A percentile compares a stretch with the other conserved stretches of the same genome.
These are phyloP conservation scores for Sarcophaga bullata DNA, from an alignment of 1,140 invertebrate genomes.

Conservation along the genomic window DNA sequence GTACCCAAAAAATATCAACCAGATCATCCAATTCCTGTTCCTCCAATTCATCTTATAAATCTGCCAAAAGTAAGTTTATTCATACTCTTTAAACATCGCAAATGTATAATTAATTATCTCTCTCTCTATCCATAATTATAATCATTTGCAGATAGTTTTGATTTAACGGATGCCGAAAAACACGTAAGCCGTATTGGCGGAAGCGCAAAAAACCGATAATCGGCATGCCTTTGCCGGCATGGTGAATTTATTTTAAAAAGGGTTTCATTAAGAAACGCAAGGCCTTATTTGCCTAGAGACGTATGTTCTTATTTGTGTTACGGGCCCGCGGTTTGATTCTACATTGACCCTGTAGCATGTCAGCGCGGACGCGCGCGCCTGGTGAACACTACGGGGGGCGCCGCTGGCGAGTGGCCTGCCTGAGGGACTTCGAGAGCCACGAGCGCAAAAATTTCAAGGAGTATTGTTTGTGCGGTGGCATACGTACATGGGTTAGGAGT, in stretches of 20 bases:
- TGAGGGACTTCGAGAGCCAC: too few relatives aligned
- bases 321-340: slow-evolving; percentile 95
- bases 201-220: slow-evolving; percentile 78
- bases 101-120: slow-evolving; percentile 12
- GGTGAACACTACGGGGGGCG: too few relatives aligned
- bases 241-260: slow-evolving; percentile 94
- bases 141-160: slow-evolving; percentile 54
- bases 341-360: slow-evolving; percentile 95
- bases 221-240: slow-evolving; percentile 87
- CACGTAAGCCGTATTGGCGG: slow-evolving; percentile 70
- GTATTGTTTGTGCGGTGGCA: too few relatives aligned
- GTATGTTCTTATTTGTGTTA: slow-evolving; percentile 97
- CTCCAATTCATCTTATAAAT: background rate
- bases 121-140: background rate
- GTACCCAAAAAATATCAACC: too few relatives aligned
- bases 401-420: too few relatives aligned
- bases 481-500: too few relatives aligned
- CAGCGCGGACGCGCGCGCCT: too few relatives aligned
- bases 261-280: slow-evolving; percentile 95
- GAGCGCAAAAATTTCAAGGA: too few relatives aligned
- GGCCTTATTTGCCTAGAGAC: slow-evolving; percentile 88
- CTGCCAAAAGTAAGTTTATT: slow-evolving; percentile 29
- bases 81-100: background rate
- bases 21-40: too few relatives aligned
- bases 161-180: slow-evolving; percentile 68